Evolutionary conservation across 2,113 vertebrate species (phyloP).

Genomic region (Sturnus vulgaris): DNA sequence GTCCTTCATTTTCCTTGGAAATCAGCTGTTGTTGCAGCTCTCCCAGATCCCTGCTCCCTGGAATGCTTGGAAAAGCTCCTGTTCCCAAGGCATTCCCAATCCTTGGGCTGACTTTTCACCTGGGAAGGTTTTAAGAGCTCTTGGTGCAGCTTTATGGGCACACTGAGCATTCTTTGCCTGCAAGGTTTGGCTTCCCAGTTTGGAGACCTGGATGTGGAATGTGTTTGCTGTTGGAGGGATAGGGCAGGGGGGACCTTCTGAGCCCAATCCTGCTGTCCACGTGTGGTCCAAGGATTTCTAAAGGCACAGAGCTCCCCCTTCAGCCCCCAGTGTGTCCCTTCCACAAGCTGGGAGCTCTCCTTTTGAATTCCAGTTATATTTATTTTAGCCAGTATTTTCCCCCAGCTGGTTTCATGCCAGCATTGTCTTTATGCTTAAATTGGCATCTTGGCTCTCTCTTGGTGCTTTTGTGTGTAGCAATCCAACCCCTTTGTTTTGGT

Average conservation of each 20-base stretch:
- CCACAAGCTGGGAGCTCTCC: neutral
- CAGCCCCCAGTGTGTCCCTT: neutral
- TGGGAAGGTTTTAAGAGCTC: neutral
- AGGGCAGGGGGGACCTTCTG: neutral
- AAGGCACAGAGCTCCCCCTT: neutral
- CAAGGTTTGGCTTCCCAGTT: neutral
- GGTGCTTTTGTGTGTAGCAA: slow-evolving; percentile 3
- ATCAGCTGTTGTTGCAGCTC: neutral
- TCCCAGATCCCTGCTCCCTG: neutral
- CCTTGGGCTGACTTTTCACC: neutral
- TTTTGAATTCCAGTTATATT: neutral
- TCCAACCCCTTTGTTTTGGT: slow-evolving; percentile 17
- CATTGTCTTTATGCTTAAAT: slow-evolving; percentile 8
- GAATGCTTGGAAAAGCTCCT: neutral
- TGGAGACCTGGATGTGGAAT: neutral
- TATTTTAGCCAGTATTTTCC: neutral
- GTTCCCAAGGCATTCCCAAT: neutral
- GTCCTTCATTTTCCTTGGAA: neutral
- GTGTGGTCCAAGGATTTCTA: fast-evolving
- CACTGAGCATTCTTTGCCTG: neutral
- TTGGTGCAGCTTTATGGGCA: neutral
- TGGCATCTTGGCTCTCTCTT: neutral
- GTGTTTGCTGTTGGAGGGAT: neutral
- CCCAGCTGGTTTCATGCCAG: neutral
- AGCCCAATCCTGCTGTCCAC: neutral